Base-by-base conservation (phyloP, 1,140 invertebrate species). In the Thaumatotibia leucotreta region DNA sequence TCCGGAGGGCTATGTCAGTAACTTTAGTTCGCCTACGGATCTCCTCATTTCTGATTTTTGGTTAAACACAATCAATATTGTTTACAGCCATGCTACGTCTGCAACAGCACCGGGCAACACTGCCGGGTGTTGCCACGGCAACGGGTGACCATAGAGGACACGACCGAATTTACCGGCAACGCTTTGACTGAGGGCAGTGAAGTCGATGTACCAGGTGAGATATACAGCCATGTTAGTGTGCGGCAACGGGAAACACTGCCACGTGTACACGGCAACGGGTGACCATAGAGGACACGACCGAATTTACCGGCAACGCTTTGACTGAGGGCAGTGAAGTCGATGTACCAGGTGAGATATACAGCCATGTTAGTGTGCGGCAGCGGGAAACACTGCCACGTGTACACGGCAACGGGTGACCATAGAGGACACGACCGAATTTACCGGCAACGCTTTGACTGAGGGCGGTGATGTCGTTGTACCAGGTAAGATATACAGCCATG, bases 61-160 rank as follows among this genome's bases (percentile, higher is more conserved):
- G n/a, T n/a, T n/a, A n/a, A 66, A 54, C 8, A 9, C 2, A 0
- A 32, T 11, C n/a, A 14, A 45, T 68, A 45, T 14, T 11, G 4
- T 14, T 52, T 24, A 35, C 83, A 97, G 96, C 94, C 95, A 0
- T 98, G 97, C 77, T 93, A 97, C 63, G 94, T 95, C 0, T 98
- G 97, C 83, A 97, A 98, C 80, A 94, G 94, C 24, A 95, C 95
- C 0, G 97, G 97, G 0, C 95, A 96, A 78, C 93, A 96, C 78
- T 98, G 97, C 79, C 91, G 94, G 1, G 74, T 70, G 5, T 35
- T 90, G 22, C 76, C 79, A 0, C 69, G 75, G 0, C 45, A 61
- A 0, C 68, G 45, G 1, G 1, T 61, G 1, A 64, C 20, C 2
- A 9, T 72, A 0, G 75, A 77, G 2, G 83, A 84, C 0, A 45